Percentiles rank a stretch among this genome's conserved stretches.
Conservation (phyloP, 2,888 invertebrate genomes). For the Polyploca ridens region DNA sequence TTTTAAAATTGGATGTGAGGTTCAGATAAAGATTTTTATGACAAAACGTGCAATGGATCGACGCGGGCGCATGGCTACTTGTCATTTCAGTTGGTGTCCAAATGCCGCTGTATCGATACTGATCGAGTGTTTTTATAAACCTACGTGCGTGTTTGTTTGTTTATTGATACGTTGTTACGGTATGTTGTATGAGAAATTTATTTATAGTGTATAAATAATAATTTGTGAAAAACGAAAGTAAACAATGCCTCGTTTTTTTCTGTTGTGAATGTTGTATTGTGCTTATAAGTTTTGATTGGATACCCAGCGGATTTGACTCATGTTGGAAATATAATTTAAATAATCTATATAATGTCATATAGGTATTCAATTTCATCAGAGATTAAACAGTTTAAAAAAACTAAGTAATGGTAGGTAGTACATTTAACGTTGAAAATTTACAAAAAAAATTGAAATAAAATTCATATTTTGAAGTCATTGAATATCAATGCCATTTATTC, state of each 20-base stretch:
- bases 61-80: conserved; percentile 10
- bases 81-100: conserved; percentile 6
- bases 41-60: conserved; percentile 11
- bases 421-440: no score
- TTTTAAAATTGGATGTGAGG: neutral
- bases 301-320: neutral
- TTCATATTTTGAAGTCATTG: no score
- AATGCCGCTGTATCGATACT: conserved; percentile 7
- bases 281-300: no score
- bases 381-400: no score
- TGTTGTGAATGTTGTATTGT: no score
- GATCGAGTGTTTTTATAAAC: neutral
- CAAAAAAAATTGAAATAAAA: no score
- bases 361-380: no score
- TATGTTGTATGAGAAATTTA: neutral
- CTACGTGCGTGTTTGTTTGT: neutral
- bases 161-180: neutral
- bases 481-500: no score
- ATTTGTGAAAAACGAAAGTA: neutral
- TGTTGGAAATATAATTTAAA: no score
- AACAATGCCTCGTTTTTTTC: neutral
- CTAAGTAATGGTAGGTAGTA: no score
- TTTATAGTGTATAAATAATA: neutral
- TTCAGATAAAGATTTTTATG: conserved; percentile 14
- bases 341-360: no score